Percentiles rank a stretch among this genome's conserved stretches.
phyloP scores from a whole-genome alignment of 2,888 invertebrate genomes.

The Caenorhabditis imperialis region DNA sequence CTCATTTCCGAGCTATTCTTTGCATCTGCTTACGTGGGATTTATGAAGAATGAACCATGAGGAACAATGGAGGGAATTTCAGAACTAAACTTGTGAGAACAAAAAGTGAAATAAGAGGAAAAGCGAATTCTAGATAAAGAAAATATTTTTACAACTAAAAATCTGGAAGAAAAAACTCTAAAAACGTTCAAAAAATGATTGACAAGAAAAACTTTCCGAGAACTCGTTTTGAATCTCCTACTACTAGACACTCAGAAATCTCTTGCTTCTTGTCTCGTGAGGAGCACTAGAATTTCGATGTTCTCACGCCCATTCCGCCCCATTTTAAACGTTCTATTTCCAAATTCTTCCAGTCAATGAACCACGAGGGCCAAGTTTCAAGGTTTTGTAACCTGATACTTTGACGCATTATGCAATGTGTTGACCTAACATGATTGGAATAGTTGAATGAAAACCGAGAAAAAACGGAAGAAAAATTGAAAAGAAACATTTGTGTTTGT shows the following conservation, averaged over 20 bases:
- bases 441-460: not conserved
- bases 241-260: conserved; percentile 39
- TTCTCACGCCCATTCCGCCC: conserved; percentile 34
- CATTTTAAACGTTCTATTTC: conserved; percentile 36
- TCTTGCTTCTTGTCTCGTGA: conserved; percentile 7
- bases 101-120: too few relatives aligned
- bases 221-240: conserved; percentile 32
- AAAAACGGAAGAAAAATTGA: conserved; percentile 3
- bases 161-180: conserved; percentile 10
- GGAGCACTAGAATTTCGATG: conserved; percentile 19
- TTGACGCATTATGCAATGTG: conserved; percentile 26
- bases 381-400: conserved; percentile 43
- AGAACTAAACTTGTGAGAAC: too few relatives aligned
- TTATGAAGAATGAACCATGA: too few relatives aligned
- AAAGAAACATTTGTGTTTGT: too few relatives aligned
- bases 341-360: too few relatives aligned
- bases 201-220: conserved; percentile 10
- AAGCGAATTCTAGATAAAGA: too few relatives aligned
- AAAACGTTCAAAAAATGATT: conserved; percentile 35
- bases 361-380: too few relatives aligned
- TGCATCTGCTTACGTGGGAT: too few relatives aligned
- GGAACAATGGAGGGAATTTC: too few relatives aligned
- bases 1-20: too few relatives aligned
- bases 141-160: not conserved
- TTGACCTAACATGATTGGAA: conserved; percentile 39